Evolutionary conservation across 2,888 invertebrate species (phyloP), one percentile per base, ranked within the genome.

Genomic region (Parnassius smintheus): DNA sequence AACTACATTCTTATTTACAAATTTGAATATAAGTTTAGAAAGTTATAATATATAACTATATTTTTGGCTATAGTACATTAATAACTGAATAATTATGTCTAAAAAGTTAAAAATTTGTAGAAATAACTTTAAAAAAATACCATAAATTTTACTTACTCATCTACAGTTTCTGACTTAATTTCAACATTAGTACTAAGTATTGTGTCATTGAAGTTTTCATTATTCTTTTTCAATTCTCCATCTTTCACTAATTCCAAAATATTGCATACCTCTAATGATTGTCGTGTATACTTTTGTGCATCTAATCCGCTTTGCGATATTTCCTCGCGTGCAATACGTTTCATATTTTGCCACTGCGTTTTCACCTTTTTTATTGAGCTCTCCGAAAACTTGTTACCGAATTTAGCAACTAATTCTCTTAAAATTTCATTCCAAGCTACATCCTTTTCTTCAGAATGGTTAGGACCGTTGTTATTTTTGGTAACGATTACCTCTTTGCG

Each of bases 291-390:
- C 64, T 85, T 88, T 9, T 80, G 72, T 1, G 86, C 59, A 7
- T 75, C 73, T 1, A 80, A 70, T 2, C 89, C 89, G 51, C 85
- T 81, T 18, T 77, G 65, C 0, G 84, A 68, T 48, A 90, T 82
- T 70, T 92, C 91, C 67, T 90, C 89, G 2, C 91, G 87, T 9
- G 91, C 91, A 56, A 90, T 86, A 13, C 90, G 82, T 72, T 91
- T 92, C 91, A 92, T 92, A 66, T 91, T 91, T 70, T 91, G 91
- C 92, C 92, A 92, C 68, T 91, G 91, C 3, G 90, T 91, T 70
- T 91, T 91, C 49, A 92, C 85, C 75, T 91, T 91, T 68, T 91
- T 91, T 41, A 84, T 85, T 18, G 88, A 86, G 67, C 83, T 89
- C 12, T 76, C 82, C 52, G 75, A 75, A 72, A 91, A 91, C 69